Percentiles rank a stretch among this genome's conserved stretches.
phyloP scores from a whole-genome alignment of 1,140 invertebrate species.

The Ephestia elutella region DNA sequence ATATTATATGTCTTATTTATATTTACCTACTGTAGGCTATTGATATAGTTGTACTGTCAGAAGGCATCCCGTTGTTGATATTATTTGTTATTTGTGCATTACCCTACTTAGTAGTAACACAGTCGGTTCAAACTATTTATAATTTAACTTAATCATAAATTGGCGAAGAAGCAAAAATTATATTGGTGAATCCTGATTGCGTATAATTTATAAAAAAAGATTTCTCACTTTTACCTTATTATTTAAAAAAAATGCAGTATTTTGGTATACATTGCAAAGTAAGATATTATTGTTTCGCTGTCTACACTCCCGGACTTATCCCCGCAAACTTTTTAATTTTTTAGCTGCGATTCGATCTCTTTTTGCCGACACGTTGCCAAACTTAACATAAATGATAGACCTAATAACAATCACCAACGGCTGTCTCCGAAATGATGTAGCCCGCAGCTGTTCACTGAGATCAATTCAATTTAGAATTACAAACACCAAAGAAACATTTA shows the following conservation, averaged over 20 bases:
- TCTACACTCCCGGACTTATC: slow-evolving; percentile 11
- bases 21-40: slow-evolving; percentile 65
- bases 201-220: slow-evolving; percentile 32
- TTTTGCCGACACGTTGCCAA: slow-evolving; percentile 66
- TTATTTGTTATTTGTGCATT: slow-evolving; percentile 53
- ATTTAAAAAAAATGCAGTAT: slow-evolving; percentile 70
- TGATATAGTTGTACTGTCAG: slow-evolving; percentile 69
- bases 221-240: slow-evolving; percentile 64
- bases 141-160: slow-evolving; percentile 57
- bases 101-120: slow-evolving; percentile 69
- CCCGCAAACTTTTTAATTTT: slow-evolving; percentile 21
- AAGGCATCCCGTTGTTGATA: slow-evolving; percentile 66
- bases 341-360: slow-evolving; percentile 38
- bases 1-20: slow-evolving; percentile 38
- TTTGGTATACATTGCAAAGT: slow-evolving; percentile 73
- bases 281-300: slow-evolving; percentile 59
- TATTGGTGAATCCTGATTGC: slow-evolving; percentile 27
- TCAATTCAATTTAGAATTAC: slow-evolving; percentile 61
- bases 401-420: slow-evolving; percentile 66
- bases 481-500: slow-evolving; percentile 36
- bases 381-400: slow-evolving; percentile 56
- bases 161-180: slow-evolving; percentile 57
- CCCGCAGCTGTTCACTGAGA: slow-evolving; percentile 68
- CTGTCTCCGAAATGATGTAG: slow-evolving; percentile 55
- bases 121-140: slow-evolving; percentile 58